Conservation (phyloP, 2,113 vertebrate genomes). For the Tor tambroides region DNA sequence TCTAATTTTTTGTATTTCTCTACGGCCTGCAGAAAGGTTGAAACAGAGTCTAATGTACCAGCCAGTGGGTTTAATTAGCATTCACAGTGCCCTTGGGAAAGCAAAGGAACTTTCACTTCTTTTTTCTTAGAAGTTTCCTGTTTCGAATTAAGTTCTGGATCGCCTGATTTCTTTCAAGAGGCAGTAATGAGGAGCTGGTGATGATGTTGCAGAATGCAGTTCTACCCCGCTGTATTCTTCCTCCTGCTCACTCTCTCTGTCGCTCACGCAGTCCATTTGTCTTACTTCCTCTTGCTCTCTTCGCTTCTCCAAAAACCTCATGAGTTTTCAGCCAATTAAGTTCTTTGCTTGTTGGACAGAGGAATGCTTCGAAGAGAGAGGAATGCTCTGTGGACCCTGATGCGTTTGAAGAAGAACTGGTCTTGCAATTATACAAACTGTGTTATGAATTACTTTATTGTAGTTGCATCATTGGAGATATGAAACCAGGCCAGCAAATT, state of each 20-base stretch:
- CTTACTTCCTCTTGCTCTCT: constrained; percentile 35
- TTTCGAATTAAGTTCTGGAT: constrained; percentile 35
- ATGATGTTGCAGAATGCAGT: constrained; percentile 21
- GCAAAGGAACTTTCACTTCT: constrained; percentile 20
- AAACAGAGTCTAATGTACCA: constrained; percentile 38
- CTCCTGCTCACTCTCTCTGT: background rate
- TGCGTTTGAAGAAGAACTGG: constrained; percentile 11
- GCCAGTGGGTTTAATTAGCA: constrained; percentile 44
- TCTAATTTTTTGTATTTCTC: constrained; percentile 31
- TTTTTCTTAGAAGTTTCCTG: constrained; percentile 32
- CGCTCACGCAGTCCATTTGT: constrained; percentile 3
- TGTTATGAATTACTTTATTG: constrained; percentile 29
- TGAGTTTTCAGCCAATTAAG: constrained; percentile 32
- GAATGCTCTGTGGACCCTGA: background rate
- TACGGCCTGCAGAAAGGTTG: constrained; percentile 26
- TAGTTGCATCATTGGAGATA: constrained; percentile 2
- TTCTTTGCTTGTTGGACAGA: constrained; percentile 39
- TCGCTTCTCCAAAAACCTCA: constrained; percentile 8
- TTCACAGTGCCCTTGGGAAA: constrained; percentile 30
- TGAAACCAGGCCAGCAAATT: background rate
- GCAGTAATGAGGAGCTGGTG: constrained; percentile 18
- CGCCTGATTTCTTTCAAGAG: constrained; percentile 34
- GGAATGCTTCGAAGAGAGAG: constrained; percentile 16
- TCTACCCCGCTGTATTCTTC: background rate
- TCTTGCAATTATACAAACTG: constrained; percentile 32